Evolutionary conservation across 2,888 invertebrate genomes (phyloP).

Genomic region (Apoderus coryli): DNA sequence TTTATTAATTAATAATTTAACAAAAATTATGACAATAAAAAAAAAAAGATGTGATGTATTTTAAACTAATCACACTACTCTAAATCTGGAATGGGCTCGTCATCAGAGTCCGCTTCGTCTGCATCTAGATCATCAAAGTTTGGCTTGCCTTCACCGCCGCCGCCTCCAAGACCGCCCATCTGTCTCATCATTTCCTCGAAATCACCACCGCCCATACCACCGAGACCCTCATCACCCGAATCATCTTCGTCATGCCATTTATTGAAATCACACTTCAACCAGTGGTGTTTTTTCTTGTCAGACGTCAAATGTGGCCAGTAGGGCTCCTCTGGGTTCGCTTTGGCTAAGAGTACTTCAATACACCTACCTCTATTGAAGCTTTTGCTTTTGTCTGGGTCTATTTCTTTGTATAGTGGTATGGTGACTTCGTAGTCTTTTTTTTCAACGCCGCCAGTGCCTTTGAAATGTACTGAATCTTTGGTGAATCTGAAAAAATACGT

Average conservation of each 20-base stretch:
- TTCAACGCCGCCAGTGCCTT: constrained; percentile 72
- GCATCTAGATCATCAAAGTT: constrained; percentile 60
- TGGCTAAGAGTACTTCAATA: constrained; percentile 58
- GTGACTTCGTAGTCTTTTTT: constrained; percentile 78
- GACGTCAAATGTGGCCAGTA: constrained; percentile 84
- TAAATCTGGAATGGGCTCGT: constrained; percentile 63
- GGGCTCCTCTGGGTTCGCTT: constrained; percentile 48
- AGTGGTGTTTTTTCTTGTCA: constrained; percentile 79
- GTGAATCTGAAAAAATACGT: constrained; percentile 38
- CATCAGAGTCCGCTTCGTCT: constrained; percentile 54
- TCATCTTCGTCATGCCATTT: constrained; percentile 98
- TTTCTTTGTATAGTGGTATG: constrained; percentile 68
- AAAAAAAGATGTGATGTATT: constrained; percentile 12
- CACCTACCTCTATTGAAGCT: constrained; percentile 58
- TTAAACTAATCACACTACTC: constrained; percentile 34
- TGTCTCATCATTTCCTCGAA: constrained; percentile 59
- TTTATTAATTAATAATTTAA: constrained; percentile 20
- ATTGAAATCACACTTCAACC: constrained; percentile 94
- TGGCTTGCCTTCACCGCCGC: constrained; percentile 38
- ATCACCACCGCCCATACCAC: constrained; percentile 37
- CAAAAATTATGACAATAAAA: constrained; percentile 17
- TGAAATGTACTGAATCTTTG: constrained; percentile 63
- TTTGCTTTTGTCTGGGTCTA: constrained; percentile 65
- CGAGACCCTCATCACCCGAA: constrained; percentile 60
- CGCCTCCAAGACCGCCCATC: constrained; percentile 46